Evolutionary conservation across 2,888 invertebrate species (phyloP).

Genomic region (Nephrotoma appendiculata): DNA sequence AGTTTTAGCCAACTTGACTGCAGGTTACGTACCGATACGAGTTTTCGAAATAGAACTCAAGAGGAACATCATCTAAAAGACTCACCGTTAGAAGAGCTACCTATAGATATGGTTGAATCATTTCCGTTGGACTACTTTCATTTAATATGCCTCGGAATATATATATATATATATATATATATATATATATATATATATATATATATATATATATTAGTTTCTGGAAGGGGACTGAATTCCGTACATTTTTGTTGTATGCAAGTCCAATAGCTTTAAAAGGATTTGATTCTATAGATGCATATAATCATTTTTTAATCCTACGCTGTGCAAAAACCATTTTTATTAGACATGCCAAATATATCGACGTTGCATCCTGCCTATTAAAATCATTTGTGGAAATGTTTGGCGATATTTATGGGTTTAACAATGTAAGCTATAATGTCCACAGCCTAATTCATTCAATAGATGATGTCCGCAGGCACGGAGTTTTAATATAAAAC

Average conservation of each 20-base stretch:
- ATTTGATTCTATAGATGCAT: background rate
- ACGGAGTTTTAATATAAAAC: background rate
- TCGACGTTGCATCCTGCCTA: background rate
- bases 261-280: background rate
- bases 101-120: background rate
- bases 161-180: too few species aligned
- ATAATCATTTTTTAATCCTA: background rate
- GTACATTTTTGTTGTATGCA: background rate
- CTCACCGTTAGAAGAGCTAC: background rate
- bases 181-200: too few species aligned
- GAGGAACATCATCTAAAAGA: background rate
- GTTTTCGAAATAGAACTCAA: background rate
- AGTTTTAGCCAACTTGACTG: too few species aligned
- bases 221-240: background rate
- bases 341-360: background rate
- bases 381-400: background rate
- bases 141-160: too few species aligned
- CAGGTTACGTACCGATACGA: background rate
- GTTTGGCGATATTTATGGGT: too few species aligned
- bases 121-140: background rate
- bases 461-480: background rate
- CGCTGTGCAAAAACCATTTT: background rate
- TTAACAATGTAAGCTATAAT: background rate
- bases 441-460: background rate
- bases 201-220: too few species aligned